A percentile compares a stretch with the other conserved stretches of the same genome.
These are phyloP conservation scores for Pycnonotus jocosus DNA, from an alignment of 2,113 vertebrate genomes.

Conservation along the genomic window DNA sequence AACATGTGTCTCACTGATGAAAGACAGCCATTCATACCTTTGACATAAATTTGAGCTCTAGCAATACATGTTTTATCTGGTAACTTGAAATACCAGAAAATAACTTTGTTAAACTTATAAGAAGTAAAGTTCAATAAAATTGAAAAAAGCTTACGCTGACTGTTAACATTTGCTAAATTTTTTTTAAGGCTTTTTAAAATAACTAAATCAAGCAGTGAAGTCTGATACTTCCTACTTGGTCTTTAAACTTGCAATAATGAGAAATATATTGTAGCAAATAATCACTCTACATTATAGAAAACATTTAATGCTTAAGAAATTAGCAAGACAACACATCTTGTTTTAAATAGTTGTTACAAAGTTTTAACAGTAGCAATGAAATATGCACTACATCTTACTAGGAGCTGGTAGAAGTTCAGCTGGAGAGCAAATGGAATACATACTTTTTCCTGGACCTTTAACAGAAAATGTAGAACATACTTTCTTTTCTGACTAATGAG, in stretches of 20 bases:
- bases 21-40: background rate
- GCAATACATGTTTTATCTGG: background rate
- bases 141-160: background rate
- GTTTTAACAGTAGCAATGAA: background rate
- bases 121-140: background rate
- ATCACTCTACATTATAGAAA: background rate
- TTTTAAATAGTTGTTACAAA: background rate
- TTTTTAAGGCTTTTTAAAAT: background rate
- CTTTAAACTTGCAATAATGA: background rate
- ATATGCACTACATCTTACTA: background rate
- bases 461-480: background rate
- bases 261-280: background rate
- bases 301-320: background rate
- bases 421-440: background rate
- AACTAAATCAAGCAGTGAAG: background rate
- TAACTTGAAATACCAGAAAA: background rate
- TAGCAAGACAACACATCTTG: background rate
- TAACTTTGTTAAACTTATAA: background rate
- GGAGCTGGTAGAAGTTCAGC: background rate
- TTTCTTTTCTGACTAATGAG: background rate
- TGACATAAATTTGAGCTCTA: background rate
- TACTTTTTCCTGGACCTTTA: background rate
- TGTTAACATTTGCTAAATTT: background rate
- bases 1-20: background rate
- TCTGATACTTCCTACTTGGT: background rate